Evolutionary conservation across 2,888 invertebrate genomes (phyloP), one percentile per base, ranked within the genome.

Genomic region (Caenorhabditis sp.): DNA sequence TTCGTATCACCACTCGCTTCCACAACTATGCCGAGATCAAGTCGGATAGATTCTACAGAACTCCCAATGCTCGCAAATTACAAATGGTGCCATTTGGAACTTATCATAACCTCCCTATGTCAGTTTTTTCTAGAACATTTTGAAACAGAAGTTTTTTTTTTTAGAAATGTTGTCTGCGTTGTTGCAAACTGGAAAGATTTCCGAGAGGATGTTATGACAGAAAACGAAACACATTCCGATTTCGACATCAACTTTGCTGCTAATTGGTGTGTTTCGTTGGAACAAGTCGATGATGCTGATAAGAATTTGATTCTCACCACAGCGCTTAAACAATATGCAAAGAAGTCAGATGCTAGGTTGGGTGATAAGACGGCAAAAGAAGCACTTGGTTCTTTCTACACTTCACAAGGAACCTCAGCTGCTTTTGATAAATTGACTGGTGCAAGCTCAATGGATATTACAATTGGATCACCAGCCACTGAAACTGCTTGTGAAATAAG

Each of bases 391-490:
- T 60, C 57, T 3, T 23, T 63, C n/a, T 63, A 49, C 23, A 26
- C 25, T 0, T 50, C 56, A 14, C 63, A 64, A 54, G 52, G 50
- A 36, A n/a, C 43, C 0, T 36, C 67, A 5, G 67, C 63, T 38
- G 71, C 64, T 7, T 58, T 72, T 31, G 64, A 67, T 54, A 67
- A 63, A 21, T 57, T 72, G 14, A 64, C 71, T 20, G 53, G 20
- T 8, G 21, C 3, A 25, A 27, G 27, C 36, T 7, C 58, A 12
- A 21, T 27, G 20, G 10, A 8, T 20, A n/a, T 58, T 7, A 58
- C n/a, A 20, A 58, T 58, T 58, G 58, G 58, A 56, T 10, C 5
- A 56, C 26, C 57, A 10, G 7, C 5, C 4, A 27, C 3, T 8
- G 57, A 57, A 26, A 21, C 12, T 20, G 8, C 1, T 20, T 21